These are phyloP conservation scores for Mustela nigripes DNA, from an alignment of 2,113 vertebrate genomes.

Conservation along the genomic window DNA sequence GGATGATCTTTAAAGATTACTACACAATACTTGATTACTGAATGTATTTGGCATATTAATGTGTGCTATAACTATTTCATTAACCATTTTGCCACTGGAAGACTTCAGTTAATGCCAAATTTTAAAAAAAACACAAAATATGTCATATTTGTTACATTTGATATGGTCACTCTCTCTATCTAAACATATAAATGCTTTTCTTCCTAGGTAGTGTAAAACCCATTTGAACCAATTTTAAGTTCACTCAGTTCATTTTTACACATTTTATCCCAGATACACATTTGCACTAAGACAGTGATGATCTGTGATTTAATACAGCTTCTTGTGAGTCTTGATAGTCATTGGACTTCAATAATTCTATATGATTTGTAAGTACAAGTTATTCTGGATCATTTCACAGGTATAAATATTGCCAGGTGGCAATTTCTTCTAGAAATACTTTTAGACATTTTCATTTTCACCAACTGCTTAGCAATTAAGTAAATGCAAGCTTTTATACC, in stretches of 20 bases:
- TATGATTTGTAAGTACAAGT: not conserved
- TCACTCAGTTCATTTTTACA: not conserved
- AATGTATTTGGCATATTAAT: not conserved
- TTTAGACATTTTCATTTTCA: constrained; percentile 1
- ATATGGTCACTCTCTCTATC: not conserved
- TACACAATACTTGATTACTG: not conserved
- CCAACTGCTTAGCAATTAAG: not conserved
- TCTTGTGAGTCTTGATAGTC: not conserved
- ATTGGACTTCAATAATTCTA: not conserved
- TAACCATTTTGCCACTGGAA: constrained; percentile 19
- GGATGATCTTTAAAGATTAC: not conserved
- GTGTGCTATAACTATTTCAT: not conserved
- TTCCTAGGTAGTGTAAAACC: not conserved
- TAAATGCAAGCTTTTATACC: not conserved
- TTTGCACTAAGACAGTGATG: not conserved
- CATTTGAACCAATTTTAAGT: not conserved
- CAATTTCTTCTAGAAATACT: not conserved
- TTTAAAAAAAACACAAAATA: not conserved
- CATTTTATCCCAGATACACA: not conserved
- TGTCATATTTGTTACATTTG: not conserved
- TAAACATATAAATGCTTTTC: constrained; percentile 10
- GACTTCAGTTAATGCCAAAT: not conserved
- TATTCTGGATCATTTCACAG: not conserved
- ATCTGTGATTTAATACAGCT: not conserved
- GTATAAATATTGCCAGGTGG: not conserved